Conservation (phyloP, 2,113 vertebrate species). For the Gymnobelideus leadbeateri region DNA sequence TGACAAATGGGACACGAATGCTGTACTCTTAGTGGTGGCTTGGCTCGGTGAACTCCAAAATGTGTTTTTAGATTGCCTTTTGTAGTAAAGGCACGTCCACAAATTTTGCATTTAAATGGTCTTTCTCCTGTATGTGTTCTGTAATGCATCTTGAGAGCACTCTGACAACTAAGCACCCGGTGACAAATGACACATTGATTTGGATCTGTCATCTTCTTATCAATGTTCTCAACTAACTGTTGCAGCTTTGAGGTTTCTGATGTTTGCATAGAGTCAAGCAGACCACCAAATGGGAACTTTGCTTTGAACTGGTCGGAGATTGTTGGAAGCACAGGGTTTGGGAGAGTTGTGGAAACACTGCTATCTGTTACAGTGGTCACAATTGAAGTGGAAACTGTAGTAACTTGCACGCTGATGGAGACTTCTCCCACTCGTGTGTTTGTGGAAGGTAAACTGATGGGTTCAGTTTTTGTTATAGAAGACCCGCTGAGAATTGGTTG, state of each 20-base stretch:
- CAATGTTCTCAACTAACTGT: constrained; percentile 98
- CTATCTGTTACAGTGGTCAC: constrained; percentile 84
- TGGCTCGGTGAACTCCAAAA: constrained; percentile 98
- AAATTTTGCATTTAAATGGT: constrained; percentile 99
- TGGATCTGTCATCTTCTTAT: constrained; percentile 99
- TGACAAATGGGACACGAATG: constrained; percentile 99
- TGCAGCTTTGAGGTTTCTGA: constrained; percentile 99
- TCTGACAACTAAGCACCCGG: constrained; percentile 98
- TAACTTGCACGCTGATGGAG: constrained; percentile 86
- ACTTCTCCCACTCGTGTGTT: constrained; percentile 87
- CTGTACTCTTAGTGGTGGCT: constrained; percentile 97
- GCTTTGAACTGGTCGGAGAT: constrained; percentile 96
- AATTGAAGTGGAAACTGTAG: constrained; percentile 83
- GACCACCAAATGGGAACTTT: constrained; percentile 98
- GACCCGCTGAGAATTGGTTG: constrained; percentile 86
- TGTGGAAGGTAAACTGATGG: constrained; percentile 86
- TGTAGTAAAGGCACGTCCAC: constrained; percentile 98
- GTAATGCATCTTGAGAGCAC: constrained; percentile 99
- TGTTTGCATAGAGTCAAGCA: constrained; percentile 99
- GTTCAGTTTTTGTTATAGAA: constrained; percentile 90
- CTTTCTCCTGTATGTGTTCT: constrained; percentile 98
- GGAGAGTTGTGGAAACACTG: constrained; percentile 83
- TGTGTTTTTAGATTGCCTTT: constrained; percentile 99
- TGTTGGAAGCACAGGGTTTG: constrained; percentile 91
- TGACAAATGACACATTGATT: constrained; percentile 99